Conservation (phyloP, 2,113 vertebrate genomes). For the Chaetorhynchus papuensis region DNA sequence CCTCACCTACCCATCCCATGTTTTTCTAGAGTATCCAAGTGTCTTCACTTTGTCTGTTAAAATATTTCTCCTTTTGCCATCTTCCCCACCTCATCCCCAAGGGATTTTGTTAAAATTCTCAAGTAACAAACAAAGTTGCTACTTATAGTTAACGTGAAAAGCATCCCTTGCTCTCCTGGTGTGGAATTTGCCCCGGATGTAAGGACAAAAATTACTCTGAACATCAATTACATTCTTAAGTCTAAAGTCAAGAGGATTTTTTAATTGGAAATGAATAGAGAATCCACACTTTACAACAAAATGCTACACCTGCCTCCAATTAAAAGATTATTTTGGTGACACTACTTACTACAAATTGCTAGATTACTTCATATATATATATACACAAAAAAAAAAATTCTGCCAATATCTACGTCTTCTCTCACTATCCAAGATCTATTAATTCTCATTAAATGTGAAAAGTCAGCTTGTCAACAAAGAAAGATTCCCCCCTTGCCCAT, state of each 20-base stretch:
- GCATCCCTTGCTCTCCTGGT: not conserved
- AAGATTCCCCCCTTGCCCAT: not conserved
- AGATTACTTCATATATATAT: not conserved
- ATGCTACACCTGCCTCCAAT: constrained; percentile 6
- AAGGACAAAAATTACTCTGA: not conserved
- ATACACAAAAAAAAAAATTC: not conserved
- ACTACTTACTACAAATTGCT: not conserved
- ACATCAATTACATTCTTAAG: constrained; percentile 20
- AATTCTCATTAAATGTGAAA: not conserved
- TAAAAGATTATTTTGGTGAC: not conserved
- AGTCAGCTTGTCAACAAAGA: not conserved
- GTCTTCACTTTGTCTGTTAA: not conserved
- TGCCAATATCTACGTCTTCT: not conserved
- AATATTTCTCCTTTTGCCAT: not conserved
- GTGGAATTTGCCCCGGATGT: not conserved
- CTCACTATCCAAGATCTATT: not conserved
- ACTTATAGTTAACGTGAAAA: not conserved
- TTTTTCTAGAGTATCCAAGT: not conserved
- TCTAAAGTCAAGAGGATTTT: constrained; percentile 45
- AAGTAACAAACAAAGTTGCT: not conserved
- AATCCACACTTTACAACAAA: not conserved
- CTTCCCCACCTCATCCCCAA: not conserved
- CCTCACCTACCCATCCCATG: not conserved
- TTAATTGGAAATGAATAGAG: constrained; percentile 3
- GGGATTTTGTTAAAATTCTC: not conserved